Percentiles rank a stretch among this genome's conserved stretches.
phyloP scores from a whole-genome alignment of 2,113 vertebrate species.

The Cyphomyrus plagiostoma region DNA sequence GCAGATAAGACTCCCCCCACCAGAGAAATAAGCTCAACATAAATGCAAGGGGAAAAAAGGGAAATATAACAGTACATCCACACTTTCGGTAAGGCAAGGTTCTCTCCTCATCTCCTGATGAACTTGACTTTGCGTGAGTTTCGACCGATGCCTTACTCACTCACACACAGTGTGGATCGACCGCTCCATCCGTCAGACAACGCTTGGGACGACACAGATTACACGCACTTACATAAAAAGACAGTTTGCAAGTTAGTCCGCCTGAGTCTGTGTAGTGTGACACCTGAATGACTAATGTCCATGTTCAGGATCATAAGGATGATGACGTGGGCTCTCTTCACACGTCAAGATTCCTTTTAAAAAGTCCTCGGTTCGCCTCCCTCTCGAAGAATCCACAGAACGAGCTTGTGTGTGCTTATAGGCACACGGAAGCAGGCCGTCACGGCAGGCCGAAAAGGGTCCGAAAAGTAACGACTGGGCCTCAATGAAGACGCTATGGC shows the following conservation, averaged over 20 bases:
- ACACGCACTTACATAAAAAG: neutral
- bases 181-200: neutral
- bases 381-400: neutral
- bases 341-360: neutral
- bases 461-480: neutral
- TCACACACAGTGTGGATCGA: slow-evolving; percentile 2
- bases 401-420: neutral
- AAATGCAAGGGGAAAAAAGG: neutral
- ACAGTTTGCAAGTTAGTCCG: slow-evolving; percentile 13
- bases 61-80: neutral
- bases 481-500: neutral
- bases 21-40: neutral
- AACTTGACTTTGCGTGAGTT: neutral
- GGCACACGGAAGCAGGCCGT: too few relatives aligned
- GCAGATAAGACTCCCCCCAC: neutral
- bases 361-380: neutral
- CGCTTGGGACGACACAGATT: neutral
- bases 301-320: neutral
- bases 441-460: neutral
- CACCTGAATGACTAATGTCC: neutral
- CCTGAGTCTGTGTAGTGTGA: slow-evolving; percentile 2
- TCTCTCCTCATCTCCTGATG: neutral
- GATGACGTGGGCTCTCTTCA: neutral
- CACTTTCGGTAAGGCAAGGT: slow-evolving; percentile 22
- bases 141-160: neutral